Percentiles rank a stretch among this genome's conserved stretches.
Evolutionary conservation across 2,113 vertebrate genomes (phyloP).

Genomic region (Brachypteracias leptosomus): DNA sequence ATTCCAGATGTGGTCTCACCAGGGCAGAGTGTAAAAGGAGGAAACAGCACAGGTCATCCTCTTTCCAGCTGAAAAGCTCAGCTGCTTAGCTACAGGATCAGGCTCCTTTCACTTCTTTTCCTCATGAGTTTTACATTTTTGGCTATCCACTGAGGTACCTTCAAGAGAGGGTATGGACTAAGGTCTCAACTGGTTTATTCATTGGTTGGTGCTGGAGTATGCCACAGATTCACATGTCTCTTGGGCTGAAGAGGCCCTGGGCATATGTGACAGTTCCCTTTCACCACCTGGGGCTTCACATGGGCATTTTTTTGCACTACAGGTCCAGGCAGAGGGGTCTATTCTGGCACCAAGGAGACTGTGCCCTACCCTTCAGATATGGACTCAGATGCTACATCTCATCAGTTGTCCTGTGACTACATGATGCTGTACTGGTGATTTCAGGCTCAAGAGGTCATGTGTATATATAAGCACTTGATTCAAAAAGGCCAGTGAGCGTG

Average conservation of each 20-base stretch:
- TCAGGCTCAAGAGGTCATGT: background rate
- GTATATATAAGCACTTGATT: background rate
- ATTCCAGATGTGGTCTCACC: no score
- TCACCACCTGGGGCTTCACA: background rate
- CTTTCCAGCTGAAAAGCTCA: background rate
- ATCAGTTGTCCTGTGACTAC: background rate
- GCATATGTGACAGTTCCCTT: accelerated
- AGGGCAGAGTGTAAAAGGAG: no score
- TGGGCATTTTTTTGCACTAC: background rate
- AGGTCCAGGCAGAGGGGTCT: background rate
- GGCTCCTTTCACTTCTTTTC: background rate
- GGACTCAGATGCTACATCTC: background rate
- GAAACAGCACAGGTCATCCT: background rate
- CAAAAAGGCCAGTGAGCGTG: background rate
- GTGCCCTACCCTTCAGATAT: background rate
- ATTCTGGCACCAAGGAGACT: background rate
- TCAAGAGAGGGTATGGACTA: background rate
- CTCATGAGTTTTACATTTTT: background rate
- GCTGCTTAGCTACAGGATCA: background rate
- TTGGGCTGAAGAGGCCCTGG: background rate
- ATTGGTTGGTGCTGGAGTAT: background rate
- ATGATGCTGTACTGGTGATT: background rate
- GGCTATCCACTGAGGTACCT: background rate
- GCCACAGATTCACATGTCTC: accelerated
- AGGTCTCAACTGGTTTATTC: background rate